Conservation (phyloP, 2,888 invertebrate genomes). For the Thymelicus acteon region DNA sequence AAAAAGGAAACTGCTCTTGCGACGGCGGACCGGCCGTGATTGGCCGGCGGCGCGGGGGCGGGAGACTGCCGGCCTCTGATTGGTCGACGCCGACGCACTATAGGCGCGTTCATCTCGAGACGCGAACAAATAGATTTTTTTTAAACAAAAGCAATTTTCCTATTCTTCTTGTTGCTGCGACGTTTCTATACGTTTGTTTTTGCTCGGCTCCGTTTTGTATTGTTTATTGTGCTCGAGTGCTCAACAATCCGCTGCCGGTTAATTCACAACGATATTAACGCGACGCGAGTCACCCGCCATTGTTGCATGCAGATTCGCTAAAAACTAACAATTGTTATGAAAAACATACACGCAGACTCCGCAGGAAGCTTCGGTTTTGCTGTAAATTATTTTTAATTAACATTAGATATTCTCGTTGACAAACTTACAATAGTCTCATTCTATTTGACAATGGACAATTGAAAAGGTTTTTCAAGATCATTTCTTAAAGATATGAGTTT, state of each 20-base stretch:
- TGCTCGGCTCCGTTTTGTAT: constrained; percentile 79
- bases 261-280: constrained; percentile 79
- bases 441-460: constrained; percentile 46
- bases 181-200: constrained; percentile 81
- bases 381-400: constrained; percentile 68
- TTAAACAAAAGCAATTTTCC: constrained; percentile 84
- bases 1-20: constrained; percentile 83
- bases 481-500: constrained; percentile 21
- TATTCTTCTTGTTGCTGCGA: constrained; percentile 82
- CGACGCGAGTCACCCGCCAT: constrained; percentile 70
- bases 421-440: constrained; percentile 56
- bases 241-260: constrained; percentile 82
- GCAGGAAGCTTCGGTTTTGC: constrained; percentile 48
- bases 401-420: constrained; percentile 56
- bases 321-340: constrained; percentile 77
- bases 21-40: constrained; percentile 64
- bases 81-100: constrained; percentile 70
- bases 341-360: constrained; percentile 62
- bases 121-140: constrained; percentile 83
- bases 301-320: constrained; percentile 77
- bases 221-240: constrained; percentile 78
- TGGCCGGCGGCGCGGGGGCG: constrained; percentile 75
- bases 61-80: constrained; percentile 67
- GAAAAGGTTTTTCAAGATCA: constrained; percentile 40
- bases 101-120: constrained; percentile 80